Evolutionary conservation across 2,113 vertebrate species (phyloP).

Genomic region (Ondatra zibethicus): DNA sequence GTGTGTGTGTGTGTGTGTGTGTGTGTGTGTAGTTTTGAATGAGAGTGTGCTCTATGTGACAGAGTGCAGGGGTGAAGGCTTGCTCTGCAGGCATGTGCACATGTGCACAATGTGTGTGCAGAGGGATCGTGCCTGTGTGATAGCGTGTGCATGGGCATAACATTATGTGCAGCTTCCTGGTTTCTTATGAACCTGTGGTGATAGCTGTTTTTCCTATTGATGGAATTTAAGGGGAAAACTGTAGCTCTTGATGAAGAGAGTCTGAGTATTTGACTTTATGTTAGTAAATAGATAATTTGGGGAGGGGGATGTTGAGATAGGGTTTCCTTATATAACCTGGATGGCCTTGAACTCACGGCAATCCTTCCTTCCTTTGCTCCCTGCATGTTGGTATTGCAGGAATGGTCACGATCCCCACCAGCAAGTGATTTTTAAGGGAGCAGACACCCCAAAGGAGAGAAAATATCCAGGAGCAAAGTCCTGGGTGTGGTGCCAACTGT

Average conservation of each 20-base stretch:
- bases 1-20: not conserved
- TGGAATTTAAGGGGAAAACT: constrained; percentile 22
- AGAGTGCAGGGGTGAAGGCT: not conserved
- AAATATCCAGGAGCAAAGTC: not conserved
- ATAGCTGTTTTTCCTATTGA: not conserved
- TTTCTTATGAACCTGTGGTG: not conserved
- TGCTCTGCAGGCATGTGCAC: not conserved
- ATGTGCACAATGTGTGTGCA: not conserved
- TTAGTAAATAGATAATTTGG: not conserved
- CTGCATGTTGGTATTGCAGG: not conserved
- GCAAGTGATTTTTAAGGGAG: not conserved
- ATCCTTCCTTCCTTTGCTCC: not conserved
- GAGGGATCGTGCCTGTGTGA: not conserved
- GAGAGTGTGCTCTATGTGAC: not conserved
- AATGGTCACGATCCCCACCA: too few species aligned
- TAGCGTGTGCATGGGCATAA: not conserved
- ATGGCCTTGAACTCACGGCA: not conserved
- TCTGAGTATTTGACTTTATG: not conserved
- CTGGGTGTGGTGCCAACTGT: not conserved
- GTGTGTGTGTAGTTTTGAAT: not conserved
- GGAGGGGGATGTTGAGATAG: not conserved
- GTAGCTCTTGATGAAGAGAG: not conserved
- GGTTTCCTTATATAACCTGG: not conserved
- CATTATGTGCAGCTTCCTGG: not conserved
- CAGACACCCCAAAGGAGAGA: not conserved